phyloP scores from a whole-genome alignment of 2,113 vertebrate genomes.

The Oreocharis arfaki region DNA sequence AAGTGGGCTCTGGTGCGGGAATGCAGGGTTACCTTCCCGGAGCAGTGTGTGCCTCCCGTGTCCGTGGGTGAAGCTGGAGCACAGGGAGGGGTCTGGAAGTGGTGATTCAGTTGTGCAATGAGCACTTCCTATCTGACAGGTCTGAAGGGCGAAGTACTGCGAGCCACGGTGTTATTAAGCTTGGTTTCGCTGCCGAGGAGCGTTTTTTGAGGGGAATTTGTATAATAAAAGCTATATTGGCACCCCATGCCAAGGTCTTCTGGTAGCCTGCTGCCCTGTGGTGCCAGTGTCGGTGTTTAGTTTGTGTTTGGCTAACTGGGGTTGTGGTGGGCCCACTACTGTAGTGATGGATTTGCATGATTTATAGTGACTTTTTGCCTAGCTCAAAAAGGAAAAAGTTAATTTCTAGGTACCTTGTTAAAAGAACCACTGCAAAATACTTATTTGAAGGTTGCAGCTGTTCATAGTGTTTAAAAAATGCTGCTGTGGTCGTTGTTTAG shows the following conservation, averaged over 20 bases:
- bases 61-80: not conserved
- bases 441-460: not conserved
- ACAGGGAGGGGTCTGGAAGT: not conserved
- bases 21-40: not conserved
- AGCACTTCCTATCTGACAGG: not conserved
- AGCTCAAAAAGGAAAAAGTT: no score
- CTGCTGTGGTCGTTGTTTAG: not conserved
- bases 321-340: not conserved
- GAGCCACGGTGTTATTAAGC: accelerated
- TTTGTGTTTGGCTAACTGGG: not conserved
- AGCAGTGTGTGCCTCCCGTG: accelerated
- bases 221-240: accelerated
- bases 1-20: accelerated
- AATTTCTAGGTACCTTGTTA: not conserved
- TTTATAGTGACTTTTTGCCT: not conserved
- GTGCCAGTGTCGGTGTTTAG: not conserved
- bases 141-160: not conserved
- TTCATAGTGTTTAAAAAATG: accelerated
- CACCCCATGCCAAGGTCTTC: not conserved
- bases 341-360: not conserved
- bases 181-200: accelerated
- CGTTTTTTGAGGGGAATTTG: not conserved
- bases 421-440: not conserved
- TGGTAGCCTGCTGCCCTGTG: not conserved
- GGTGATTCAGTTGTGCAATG: not conserved